Conservation (phyloP, 2,888 invertebrate genomes). For the Anthophora plumipes region DNA sequence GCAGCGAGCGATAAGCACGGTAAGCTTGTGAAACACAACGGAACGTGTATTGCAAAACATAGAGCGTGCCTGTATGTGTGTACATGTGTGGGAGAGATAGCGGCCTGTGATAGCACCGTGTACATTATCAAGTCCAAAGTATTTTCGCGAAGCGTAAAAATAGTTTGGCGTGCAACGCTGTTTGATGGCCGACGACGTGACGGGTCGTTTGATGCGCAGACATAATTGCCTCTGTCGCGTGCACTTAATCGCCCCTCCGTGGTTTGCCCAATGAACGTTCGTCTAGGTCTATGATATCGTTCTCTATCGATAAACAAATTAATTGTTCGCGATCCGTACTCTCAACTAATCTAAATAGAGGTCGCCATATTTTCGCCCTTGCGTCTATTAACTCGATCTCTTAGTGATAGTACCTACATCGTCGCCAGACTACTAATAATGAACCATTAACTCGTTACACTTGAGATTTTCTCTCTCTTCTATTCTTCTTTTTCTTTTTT, state of each 20-base stretch:
- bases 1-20: conserved; percentile 38
- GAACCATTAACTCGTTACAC: too few relatives aligned
- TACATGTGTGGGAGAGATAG: conserved; percentile 21
- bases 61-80: conserved; percentile 2
- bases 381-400: background rate
- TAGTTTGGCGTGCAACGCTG: conserved; percentile 16
- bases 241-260: conserved; percentile 48
- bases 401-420: background rate
- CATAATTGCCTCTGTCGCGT: conserved; percentile 51
- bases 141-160: conserved; percentile 45
- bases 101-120: conserved; percentile 26
- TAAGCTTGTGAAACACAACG: conserved; percentile 33
- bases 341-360: conserved; percentile 47
- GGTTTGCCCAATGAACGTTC: conserved; percentile 49
- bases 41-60: conserved; percentile 36
- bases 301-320: conserved; percentile 74
- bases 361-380: conserved; percentile 32
- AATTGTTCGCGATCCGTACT: conserved; percentile 64
- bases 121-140: conserved; percentile 50
- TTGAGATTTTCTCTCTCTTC: too few relatives aligned
- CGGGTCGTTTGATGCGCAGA: conserved; percentile 37
- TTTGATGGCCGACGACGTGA: conserved; percentile 28
- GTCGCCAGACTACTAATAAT: background rate
- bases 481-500: too few relatives aligned
- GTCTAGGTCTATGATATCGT: conserved; percentile 64